Conservation (phyloP, 2,797 vertebrate genomes). For the Galaxias olidus region DNA sequence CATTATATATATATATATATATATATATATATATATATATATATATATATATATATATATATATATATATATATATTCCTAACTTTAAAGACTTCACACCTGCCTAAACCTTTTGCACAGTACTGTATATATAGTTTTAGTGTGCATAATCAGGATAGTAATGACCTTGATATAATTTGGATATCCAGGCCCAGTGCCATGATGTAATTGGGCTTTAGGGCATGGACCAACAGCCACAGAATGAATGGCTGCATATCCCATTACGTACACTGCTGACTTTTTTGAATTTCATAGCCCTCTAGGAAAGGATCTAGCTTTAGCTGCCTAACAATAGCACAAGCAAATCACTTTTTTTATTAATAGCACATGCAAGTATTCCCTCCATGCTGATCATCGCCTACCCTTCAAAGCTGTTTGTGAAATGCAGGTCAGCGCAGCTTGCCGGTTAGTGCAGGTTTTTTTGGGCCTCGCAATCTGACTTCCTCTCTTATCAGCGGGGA, state of each 20-base stretch:
- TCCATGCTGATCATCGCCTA: slow-evolving; percentile 44
- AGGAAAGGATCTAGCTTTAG: slow-evolving; percentile 30
- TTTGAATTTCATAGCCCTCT: slow-evolving; percentile 63
- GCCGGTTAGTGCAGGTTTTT: slow-evolving; percentile 39
- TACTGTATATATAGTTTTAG: not conserved
- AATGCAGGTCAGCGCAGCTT: slow-evolving; percentile 37
- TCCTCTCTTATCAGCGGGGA: slow-evolving; percentile 38
- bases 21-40: no score
- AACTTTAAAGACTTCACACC: no score
- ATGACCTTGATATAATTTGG: slow-evolving; percentile 63
- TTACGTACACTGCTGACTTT: slow-evolving; percentile 64
- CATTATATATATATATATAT: no score
- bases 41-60: no score
- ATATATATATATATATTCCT: no score
- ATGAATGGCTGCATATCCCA: slow-evolving; percentile 74
- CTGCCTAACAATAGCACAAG: slow-evolving; percentile 34
- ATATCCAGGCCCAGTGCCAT: slow-evolving; percentile 64
- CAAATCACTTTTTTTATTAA: slow-evolving; percentile 33
- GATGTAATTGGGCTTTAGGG: slow-evolving; percentile 69
- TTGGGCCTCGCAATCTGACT: slow-evolving; percentile 5
- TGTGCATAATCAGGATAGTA: slow-evolving; percentile 61
- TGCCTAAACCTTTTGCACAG: no score
- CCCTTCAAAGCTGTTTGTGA: slow-evolving; percentile 38
- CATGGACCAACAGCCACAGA: slow-evolving; percentile 61
- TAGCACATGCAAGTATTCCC: slow-evolving; percentile 36